Conservation (phyloP, 2,113 vertebrate species). For the Lepus timidus region DNA sequence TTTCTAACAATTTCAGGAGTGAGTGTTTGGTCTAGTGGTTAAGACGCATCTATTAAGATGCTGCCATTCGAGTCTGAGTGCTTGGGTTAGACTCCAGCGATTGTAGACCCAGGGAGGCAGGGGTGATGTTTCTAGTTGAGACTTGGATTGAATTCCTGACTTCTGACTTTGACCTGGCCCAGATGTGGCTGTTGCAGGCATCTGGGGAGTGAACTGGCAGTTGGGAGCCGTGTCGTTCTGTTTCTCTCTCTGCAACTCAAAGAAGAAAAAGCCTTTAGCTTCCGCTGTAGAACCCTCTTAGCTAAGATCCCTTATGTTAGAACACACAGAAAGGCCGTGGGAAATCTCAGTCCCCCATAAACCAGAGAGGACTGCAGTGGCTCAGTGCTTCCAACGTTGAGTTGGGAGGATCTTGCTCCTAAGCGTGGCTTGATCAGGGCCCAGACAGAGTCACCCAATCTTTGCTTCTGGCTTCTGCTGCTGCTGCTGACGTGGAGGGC, state of each 20-base stretch:
- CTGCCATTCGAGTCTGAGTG: too few relatives aligned
- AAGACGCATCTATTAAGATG: too few relatives aligned
- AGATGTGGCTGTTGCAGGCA: too few relatives aligned
- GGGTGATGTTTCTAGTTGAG: too few relatives aligned
- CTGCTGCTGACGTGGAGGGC: background rate
- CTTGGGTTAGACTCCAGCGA: too few relatives aligned
- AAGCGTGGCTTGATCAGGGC: background rate
- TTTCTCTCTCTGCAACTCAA: too few relatives aligned
- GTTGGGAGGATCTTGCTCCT: background rate
- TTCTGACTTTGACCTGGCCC: too few relatives aligned
- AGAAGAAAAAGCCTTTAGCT: background rate
- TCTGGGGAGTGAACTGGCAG: too few relatives aligned
- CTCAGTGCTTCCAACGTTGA: background rate
- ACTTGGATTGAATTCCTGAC: too few relatives aligned
- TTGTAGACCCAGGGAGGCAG: too few relatives aligned
- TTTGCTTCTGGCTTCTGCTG: background rate
- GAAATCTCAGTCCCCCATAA: constrained; percentile 12
- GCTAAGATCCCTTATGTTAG: background rate
- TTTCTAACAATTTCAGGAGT: background rate
- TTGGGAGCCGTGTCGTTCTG: too few relatives aligned
- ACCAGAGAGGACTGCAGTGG: background rate
- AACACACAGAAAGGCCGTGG: background rate
- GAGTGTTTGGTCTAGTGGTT: too few relatives aligned
- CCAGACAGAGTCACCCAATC: background rate
- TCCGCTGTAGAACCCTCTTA: background rate